Base-by-base conservation (phyloP, 2,888 invertebrate genomes). In the Campopleginae sp. region DNA sequence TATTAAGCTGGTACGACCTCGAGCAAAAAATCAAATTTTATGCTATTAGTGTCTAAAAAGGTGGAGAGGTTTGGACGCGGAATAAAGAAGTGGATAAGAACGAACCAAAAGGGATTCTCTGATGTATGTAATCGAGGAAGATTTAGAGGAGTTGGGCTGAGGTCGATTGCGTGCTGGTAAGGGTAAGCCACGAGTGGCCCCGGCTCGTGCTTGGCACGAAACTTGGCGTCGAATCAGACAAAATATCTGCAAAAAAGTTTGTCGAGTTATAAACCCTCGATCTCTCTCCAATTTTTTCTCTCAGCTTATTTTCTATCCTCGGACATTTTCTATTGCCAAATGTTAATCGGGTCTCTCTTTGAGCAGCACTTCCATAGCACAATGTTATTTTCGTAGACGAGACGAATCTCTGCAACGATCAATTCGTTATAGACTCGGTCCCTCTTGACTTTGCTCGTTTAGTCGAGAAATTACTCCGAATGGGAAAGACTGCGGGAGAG, bases 161-260 rank as follows among this genome's bases (percentile, higher is more conserved):
- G 72, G 76, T 27, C 51, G 70, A 70, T 86, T 80, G 86, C 86
- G 80, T 83, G 82, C 12, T 83, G 72, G 72, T 82, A 31, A 80
- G 71, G 85, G 80, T 80, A 42, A 58, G 46, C 71, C 76, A 77
- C 74, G 83, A 81, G 74, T 80, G 71, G 83, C 65, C 58, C 58
- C 75, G 65, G 54, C 74, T 68, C 81, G 87, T 86, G 86, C 87
- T 87, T 85, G 87, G 87, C 86, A 87, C 87, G 84, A 51, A 87
- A 87, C 87, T 87, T 85, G 80, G 38, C 84, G 58, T 80, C 85
- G 79, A 81, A 79, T 70, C 81, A 85, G 78, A 80, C 61, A 85
- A 82, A 87, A 86, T 85, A 86, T 86, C 74, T 42, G 68, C 48
- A 68, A 74, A 87, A 76, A 87, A 86, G 84, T 85, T 85, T 72